Base-by-base conservation (phyloP, 2,797 vertebrate species). In the Crax fasciolata region DNA sequence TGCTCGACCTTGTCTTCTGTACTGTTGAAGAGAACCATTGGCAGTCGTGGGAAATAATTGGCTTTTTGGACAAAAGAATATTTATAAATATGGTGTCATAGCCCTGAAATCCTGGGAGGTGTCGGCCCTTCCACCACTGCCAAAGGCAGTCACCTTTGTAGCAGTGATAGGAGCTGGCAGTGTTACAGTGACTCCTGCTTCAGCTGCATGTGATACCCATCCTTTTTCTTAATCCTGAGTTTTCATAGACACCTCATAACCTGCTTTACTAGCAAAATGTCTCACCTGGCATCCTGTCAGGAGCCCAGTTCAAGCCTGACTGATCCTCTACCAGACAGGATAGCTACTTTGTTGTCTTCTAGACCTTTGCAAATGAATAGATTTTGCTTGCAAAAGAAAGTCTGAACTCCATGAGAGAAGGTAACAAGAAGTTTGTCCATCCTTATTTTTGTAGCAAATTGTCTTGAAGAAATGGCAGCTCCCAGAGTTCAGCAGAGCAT, bases 41-140 rank as follows among this genome's bases (percentile, higher is more conserved):
- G 59, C 38, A 90, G 91, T 52, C 73, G 32, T 35, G 46, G 49
- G 39, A 80, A 94, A 65, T 68, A 77, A 61, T 61, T 74, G 43
- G 46, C 61, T 83, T 89, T 85, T 44, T 89, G 70, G 79, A 95
- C 66, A 81, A 81, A 63, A 48, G 51, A 71, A 5, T 84, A 76
- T 92, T 95, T 87, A 78, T 75, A 95, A 86, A 81, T 87, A 35
- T 2, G 13, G 59, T 89, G 82, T 89, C 82, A 81, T 75, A 94
- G 71, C 87, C 73, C 76, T 78, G 81, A 93, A 91, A 61, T 91
- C 58, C 62, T 89, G 70, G 39, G 73, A 88, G 61, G 63, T 65
- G 57, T 90, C 87, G 75, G 78, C 58, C 38, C 10, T 86, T 81
- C 76, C 49, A 76, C 44, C 39, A 9, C 51, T 70, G 84, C 76